These are phyloP conservation scores for Trachelus stipa DNA, from an alignment of 2,888 invertebrate genomes.

Conservation along the genomic window DNA sequence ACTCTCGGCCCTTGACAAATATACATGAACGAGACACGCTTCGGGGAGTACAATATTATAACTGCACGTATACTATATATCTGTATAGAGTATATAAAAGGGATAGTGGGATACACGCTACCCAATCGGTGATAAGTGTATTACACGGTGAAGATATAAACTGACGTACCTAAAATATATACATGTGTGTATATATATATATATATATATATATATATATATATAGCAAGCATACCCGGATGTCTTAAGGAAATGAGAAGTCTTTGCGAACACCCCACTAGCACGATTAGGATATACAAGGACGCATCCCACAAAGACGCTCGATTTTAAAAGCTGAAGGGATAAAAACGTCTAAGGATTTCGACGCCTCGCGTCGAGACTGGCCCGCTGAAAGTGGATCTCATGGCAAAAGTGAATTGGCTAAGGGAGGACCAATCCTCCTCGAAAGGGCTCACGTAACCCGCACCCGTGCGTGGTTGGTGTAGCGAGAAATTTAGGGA, in stretches of 20 bases:
- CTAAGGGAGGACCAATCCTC: neutral
- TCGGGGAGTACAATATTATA: neutral
- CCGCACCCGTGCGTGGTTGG: neutral
- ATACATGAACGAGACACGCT: neutral
- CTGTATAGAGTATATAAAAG: neutral
- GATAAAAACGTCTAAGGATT: neutral
- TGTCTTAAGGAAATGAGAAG: neutral
- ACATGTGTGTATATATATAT: no score
- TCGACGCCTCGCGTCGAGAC: neutral
- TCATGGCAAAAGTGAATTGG: neutral
- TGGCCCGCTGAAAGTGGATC: neutral
- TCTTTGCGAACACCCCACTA: neutral
- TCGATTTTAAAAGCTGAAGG: neutral
- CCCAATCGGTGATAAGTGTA: neutral
- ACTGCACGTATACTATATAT: neutral
- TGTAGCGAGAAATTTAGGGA: neutral
- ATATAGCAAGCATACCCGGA: neutral
- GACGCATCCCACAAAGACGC: neutral
- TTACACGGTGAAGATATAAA: neutral
- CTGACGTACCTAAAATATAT: neutral
- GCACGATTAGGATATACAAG: neutral
- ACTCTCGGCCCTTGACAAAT: neutral
- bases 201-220: no score
- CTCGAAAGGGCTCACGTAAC: neutral
- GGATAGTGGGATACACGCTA: neutral